Conservation (phyloP, 1,140 invertebrate genomes). For the Bombus impatiens region DNA sequence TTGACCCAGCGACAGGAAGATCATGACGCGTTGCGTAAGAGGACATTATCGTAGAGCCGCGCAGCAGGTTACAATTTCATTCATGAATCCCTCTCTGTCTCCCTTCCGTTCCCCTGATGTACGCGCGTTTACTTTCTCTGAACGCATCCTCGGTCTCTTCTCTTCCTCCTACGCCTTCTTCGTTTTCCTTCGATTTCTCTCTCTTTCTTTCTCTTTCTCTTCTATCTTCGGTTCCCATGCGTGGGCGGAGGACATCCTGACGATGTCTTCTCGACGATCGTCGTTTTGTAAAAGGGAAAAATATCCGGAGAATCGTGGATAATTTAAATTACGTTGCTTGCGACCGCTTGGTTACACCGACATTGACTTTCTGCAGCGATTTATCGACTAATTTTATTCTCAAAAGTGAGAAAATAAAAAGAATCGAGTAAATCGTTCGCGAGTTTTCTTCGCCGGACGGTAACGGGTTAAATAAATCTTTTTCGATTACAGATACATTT, state of each 20-base stretch:
- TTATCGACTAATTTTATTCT: not conserved
- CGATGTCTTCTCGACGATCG: conserved; percentile 58
- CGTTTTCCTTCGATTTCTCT: conserved; percentile 43
- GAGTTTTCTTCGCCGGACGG: not conserved
- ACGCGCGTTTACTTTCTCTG: conserved; percentile 70
- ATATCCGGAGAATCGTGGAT: conserved; percentile 71
- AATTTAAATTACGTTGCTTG: conserved; percentile 81
- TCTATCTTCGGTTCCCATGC: conserved; percentile 42
- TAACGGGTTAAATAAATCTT: not conserved
- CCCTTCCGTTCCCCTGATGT: conserved; percentile 53
- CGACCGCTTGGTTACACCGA: conserved; percentile 71
- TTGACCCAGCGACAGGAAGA: conserved; percentile 63
- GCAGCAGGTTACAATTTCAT: conserved; percentile 75
- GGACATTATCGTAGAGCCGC: conserved; percentile 69
- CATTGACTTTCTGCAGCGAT: not conserved
- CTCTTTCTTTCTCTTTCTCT: not conserved
- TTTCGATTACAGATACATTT: no score
- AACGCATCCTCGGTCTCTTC: conserved; percentile 26
- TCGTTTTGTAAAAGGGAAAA: conserved; percentile 61
- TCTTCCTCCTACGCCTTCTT: conserved; percentile 34
- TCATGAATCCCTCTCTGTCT: conserved; percentile 70
- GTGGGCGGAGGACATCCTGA: conserved; percentile 3
- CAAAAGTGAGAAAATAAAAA: not conserved
- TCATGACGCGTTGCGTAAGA: conserved; percentile 73
- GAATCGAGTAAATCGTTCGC: no score